Evolutionary conservation across 1,140 invertebrate genomes (phyloP), one percentile per base, ranked within the genome.

Genomic region (Eriocheir sinensis): DNA sequence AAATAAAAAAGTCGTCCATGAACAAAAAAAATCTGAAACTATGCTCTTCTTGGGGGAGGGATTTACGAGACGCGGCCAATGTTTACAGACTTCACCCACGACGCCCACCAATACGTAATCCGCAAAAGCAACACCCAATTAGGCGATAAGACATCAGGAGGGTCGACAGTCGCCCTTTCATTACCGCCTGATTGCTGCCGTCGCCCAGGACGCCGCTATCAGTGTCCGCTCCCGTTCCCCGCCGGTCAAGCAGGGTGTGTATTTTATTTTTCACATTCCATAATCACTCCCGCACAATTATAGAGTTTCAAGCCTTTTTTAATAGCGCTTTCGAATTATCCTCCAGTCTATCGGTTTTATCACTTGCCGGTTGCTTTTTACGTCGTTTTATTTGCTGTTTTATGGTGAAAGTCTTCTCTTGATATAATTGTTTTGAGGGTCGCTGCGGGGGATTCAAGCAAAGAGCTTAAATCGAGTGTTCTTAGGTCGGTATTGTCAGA

Each of bases 61-160:
- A 72, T 72, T 72, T 72, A 72, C n/a, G 60, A n/a, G 60, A 72
- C 60, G 60, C 27, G 60, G 27, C 9, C 60, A n/a, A 21, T n/a
- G 60, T 72, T 72, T 72, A 72, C 60, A 72, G 60, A 27, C 60
- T n/a, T 72, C 60, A 72, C 60, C n/a, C 27, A n/a, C 60, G 60
- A 72, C 60, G 60, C 60, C 60, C 27, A 21, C 60, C 60, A 72
- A 72, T 72, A 72, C n/a, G 60, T 72, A 72, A 72, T 72, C 60
- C 60, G 60, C 27, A 72, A 72, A 72, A 72, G 21, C 60, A 72
- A 72, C 60, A 72, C 60, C 60, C 60, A 72, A 72, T 72, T 72
- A 72, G 60, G 12, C 60, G 60, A 72, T 72, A 72, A 72, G 60
- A 72, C 60, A 72, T 72, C 60, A 72, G 60, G 60, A 72, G 60